Evolutionary conservation across 1,140 invertebrate genomes (phyloP).

Genomic region (Eupristina koningsbergeri): DNA sequence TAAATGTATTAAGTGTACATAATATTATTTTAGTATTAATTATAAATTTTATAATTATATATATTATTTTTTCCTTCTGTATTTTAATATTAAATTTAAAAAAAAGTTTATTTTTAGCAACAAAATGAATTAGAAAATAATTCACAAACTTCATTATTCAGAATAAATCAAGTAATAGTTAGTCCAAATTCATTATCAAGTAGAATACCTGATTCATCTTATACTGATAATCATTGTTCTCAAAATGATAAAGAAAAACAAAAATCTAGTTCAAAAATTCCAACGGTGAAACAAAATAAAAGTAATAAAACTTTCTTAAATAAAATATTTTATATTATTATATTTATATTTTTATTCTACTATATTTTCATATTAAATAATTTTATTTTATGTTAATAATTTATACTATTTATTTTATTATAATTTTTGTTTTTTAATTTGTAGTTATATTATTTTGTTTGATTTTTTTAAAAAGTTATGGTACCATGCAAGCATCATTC

Average conservation of each 20-base stretch:
- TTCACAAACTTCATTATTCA: conserved; percentile 64
- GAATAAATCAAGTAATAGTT: conserved; percentile 68
- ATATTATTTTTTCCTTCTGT: background rate
- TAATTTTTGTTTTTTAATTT: conserved; percentile 53
- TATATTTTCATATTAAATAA: background rate
- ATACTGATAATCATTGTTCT: conserved; percentile 69
- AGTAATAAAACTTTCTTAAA: conserved; percentile 61
- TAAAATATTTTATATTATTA: background rate
- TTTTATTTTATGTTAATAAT: background rate
- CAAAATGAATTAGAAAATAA: conserved; percentile 67
- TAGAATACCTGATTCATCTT: background rate
- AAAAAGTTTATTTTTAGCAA: conserved; percentile 54
- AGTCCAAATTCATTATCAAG: conserved; percentile 57
- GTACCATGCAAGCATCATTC: conserved; percentile 82
- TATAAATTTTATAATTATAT: conserved; percentile 5
- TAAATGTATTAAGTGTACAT: too few species aligned
- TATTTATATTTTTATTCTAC: background rate
- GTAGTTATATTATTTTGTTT: conserved; percentile 56
- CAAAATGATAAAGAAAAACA: conserved; percentile 76
- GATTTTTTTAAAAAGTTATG: conserved; percentile 55
- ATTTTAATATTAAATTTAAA: background rate
- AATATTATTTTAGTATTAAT: background rate
- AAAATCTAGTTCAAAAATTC: conserved; percentile 67
- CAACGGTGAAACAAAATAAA: conserved; percentile 72
- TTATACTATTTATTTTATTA: background rate